phyloP scores from a whole-genome alignment of 2,797 vertebrate genomes.

The Siniperca obscura region DNA sequence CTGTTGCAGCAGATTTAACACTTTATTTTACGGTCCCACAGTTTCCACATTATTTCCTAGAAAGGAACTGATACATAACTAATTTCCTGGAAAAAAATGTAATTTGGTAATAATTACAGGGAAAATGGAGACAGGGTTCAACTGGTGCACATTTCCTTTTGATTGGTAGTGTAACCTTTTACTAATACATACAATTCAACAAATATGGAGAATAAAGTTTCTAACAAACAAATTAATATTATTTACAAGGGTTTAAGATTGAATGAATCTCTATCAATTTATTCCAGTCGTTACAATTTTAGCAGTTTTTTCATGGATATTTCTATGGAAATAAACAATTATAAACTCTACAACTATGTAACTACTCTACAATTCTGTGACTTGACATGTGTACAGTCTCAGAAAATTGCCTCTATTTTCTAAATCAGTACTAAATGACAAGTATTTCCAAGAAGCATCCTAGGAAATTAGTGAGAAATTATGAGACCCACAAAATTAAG shows the following conservation, averaged over 20 bases:
- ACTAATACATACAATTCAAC: neutral
- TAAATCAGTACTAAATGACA: no score
- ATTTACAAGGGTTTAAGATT: neutral
- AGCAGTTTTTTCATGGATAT: no score
- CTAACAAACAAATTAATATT: neutral
- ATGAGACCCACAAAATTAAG: no score
- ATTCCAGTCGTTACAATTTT: no score
- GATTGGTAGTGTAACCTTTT: neutral
- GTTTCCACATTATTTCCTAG: neutral
- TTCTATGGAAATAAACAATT: no score
- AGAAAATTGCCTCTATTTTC: no score
- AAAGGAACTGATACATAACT: neutral
- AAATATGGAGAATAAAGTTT: neutral
- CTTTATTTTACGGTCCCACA: neutral
- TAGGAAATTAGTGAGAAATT: no score
- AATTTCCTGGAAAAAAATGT: neutral
- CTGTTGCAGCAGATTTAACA: neutral
- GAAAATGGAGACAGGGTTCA: neutral
- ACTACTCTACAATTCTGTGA: no score
- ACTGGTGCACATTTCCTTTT: no score
- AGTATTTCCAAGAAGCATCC: no score
- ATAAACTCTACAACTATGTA: no score
- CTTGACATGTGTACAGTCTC: no score
- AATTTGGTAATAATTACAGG: neutral
- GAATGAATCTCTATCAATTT: neutral